phyloP scores from a whole-genome alignment of 2,113 vertebrate genomes.

The Gallinago undulata region DNA sequence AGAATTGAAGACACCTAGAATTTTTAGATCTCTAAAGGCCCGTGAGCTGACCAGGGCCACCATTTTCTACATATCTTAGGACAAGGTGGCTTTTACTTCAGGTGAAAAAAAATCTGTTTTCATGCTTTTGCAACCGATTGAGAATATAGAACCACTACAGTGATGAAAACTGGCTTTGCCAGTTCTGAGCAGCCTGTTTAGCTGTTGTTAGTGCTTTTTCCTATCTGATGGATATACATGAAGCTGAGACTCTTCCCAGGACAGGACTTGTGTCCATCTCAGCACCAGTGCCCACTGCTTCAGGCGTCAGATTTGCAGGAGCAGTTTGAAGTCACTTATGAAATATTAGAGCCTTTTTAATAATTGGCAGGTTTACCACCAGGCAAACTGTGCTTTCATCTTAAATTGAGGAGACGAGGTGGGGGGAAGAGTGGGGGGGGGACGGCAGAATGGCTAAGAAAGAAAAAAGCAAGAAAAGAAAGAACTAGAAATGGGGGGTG shows the following conservation, averaged over 20 bases:
- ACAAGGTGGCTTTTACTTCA: background rate
- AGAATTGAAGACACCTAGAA: background rate
- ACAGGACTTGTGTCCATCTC: background rate
- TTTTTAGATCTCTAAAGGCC: background rate
- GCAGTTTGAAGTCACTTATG: background rate
- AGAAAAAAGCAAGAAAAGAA: background rate
- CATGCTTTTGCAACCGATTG: background rate
- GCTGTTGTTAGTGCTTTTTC: background rate
- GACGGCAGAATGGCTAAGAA: background rate
- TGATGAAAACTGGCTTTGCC: background rate
- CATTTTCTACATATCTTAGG: background rate
- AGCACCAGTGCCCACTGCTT: background rate
- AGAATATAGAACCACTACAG: rapidly evolving
- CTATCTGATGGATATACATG: background rate
- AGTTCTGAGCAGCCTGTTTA: background rate
- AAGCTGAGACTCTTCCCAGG: background rate
- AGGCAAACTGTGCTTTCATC: background rate
- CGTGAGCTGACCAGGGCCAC: background rate
- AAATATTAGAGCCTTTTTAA: background rate
- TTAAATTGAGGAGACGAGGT: background rate
- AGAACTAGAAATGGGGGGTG: background rate
- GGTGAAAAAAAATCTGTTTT: background rate
- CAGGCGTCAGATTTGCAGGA: background rate
- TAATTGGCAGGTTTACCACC: background rate
- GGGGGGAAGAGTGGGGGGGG: too few species aligned